Conservation (phyloP, 2,797 vertebrate species). For the Discoglossus pictus region DNA sequence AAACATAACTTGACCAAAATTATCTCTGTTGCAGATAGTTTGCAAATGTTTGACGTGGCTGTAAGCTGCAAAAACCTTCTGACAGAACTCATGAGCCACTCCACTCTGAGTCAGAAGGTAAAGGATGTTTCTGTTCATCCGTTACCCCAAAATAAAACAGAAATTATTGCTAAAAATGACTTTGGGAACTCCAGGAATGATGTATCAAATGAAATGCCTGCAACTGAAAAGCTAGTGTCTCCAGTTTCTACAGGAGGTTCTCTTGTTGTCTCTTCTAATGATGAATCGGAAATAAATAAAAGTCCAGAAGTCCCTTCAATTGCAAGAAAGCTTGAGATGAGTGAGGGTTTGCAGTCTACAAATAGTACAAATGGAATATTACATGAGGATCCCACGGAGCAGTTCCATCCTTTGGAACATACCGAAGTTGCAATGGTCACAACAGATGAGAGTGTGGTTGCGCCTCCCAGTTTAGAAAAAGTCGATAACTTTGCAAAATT, state of each 20-base stretch:
- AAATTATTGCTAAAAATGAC: conserved; percentile 33
- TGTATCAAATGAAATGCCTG: conserved; percentile 1
- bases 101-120: conserved; percentile 53
- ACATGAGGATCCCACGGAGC: conserved; percentile 6
- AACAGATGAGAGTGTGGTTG: neutral
- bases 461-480: neutral
- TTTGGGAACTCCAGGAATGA: conserved; percentile 36
- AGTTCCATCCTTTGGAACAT: neutral
- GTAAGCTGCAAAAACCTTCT: conserved; percentile 85
- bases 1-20: conserved; percentile 85
- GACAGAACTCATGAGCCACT: conserved; percentile 71
- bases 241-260: neutral
- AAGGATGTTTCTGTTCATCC: conserved; percentile 48
- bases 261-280: neutral
- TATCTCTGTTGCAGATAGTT: conserved; percentile 80
- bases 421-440: neutral
- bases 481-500: conserved; percentile 24
- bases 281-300: neutral
- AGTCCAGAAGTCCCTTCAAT: neutral
- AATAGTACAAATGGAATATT: neutral
- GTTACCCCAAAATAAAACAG: conserved; percentile 27
- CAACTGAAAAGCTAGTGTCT: conserved; percentile 19
- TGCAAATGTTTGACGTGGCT: conserved; percentile 90
- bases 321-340: neutral
- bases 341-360: neutral